A percentile compares a stretch with the other conserved stretches of the same genome.
phyloP scores from a whole-genome alignment of 2,113 vertebrate species.

The Strigops habroptila region DNA sequence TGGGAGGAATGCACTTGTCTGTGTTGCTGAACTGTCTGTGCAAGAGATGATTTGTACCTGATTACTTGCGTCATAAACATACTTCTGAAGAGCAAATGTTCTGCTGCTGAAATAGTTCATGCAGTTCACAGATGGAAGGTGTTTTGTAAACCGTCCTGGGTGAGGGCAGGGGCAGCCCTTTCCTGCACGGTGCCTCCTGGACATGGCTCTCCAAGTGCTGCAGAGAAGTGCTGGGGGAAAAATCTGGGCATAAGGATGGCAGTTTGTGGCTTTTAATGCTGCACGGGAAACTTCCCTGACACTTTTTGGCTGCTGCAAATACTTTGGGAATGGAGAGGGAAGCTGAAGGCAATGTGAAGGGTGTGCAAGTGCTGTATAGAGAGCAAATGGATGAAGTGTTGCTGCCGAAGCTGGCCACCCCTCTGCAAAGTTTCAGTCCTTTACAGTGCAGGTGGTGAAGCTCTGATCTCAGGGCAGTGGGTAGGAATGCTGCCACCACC shows the following conservation, averaged over 20 bases:
- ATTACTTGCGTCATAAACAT: not conserved
- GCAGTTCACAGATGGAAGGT: not conserved
- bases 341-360: fast-evolving
- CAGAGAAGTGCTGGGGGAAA: no score
- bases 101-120: not conserved
- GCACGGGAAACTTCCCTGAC: fast-evolving
- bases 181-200: fast-evolving
- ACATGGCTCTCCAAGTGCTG: fast-evolving
- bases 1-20: not conserved
- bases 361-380: fast-evolving
- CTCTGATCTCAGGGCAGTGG: fast-evolving
- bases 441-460: not conserved
- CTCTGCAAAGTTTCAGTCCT: not conserved
- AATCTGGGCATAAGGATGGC: fast-evolving
- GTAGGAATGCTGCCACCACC: not conserved
- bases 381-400: fast-evolving
- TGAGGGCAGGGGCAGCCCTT: not conserved
- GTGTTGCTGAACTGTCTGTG: not conserved
- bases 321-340: not conserved
- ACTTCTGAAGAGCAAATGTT: not conserved
- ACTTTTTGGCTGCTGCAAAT: not conserved
- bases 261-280: no score
- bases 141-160: not conserved
- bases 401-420: no score
- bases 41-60: not conserved